phyloP scores from a whole-genome alignment of 2,113 vertebrate species.

The Machaerirhynchus nigripectus region DNA sequence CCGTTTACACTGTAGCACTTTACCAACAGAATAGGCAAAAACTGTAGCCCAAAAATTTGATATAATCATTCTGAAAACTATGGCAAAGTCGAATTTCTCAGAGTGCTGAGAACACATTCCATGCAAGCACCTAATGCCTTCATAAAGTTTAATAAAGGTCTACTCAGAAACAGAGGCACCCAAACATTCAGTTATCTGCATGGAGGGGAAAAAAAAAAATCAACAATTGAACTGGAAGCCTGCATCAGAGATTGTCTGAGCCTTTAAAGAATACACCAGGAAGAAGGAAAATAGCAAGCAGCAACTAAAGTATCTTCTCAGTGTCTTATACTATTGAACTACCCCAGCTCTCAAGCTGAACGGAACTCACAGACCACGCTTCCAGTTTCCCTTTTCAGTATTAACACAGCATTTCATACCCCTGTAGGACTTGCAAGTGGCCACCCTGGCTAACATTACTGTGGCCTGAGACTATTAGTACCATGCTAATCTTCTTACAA shows the following conservation, averaged over 20 bases:
- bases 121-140: background rate
- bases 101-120: background rate
- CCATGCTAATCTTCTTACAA: slow-evolving; percentile 38
- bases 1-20: background rate
- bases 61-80: background rate
- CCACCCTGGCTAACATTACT: background rate
- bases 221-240: background rate
- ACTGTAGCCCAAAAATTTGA: background rate
- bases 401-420: background rate
- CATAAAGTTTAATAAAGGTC: background rate
- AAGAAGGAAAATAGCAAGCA: background rate
- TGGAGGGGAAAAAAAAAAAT: background rate
- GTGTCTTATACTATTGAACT: background rate
- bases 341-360: background rate
- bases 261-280: background rate
- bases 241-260: background rate
- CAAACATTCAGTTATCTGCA: background rate
- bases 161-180: background rate
- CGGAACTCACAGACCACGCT: background rate
- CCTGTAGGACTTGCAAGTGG: background rate
- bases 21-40: background rate
- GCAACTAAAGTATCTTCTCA: background rate
- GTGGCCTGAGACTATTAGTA: slow-evolving; percentile 3
- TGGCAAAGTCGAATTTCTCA: background rate
- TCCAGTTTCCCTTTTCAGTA: background rate